These are phyloP conservation scores for Halcyon badia DNA, from an alignment of 2,797 vertebrate genomes.

Conservation along the genomic window DNA sequence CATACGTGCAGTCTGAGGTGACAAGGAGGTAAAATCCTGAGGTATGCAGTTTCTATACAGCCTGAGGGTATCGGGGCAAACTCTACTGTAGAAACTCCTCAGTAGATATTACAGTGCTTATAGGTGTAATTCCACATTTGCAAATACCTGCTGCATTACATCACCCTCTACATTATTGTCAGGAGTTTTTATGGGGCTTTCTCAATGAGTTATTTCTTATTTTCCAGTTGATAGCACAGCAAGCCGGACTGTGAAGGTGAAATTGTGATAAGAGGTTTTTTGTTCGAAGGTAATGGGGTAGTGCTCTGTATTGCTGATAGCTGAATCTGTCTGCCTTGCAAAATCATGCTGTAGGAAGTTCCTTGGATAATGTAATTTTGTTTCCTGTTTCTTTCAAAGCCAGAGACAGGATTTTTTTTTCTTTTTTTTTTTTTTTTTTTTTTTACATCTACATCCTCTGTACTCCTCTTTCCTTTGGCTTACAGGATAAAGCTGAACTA, in stretches of 20 bases:
- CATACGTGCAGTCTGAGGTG: neutral
- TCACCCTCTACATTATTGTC: neutral
- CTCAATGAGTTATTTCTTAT: neutral
- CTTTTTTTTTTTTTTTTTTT: neutral
- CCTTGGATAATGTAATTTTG: neutral
- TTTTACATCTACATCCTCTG: neutral
- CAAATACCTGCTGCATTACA: neutral
- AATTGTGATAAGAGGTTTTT: neutral
- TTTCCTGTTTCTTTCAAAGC: slow-evolving; percentile 33
- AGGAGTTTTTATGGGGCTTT: neutral
- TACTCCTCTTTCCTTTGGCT: neutral
- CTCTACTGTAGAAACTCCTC: neutral
- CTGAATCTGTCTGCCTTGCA: neutral
- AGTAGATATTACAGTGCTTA: neutral
- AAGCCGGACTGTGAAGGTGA: neutral
- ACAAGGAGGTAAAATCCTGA: neutral
- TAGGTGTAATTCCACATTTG: neutral
- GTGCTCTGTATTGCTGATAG: neutral
- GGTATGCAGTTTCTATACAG: neutral
- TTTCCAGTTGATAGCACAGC: neutral
- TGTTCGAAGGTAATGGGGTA: neutral
- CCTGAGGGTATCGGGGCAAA: fast-evolving
- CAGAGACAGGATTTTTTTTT: neutral
- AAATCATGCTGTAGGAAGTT: neutral
- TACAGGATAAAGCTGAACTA: neutral